Conservation (phyloP, 2,113 vertebrate genomes). For the Isichthys henryi region DNA sequence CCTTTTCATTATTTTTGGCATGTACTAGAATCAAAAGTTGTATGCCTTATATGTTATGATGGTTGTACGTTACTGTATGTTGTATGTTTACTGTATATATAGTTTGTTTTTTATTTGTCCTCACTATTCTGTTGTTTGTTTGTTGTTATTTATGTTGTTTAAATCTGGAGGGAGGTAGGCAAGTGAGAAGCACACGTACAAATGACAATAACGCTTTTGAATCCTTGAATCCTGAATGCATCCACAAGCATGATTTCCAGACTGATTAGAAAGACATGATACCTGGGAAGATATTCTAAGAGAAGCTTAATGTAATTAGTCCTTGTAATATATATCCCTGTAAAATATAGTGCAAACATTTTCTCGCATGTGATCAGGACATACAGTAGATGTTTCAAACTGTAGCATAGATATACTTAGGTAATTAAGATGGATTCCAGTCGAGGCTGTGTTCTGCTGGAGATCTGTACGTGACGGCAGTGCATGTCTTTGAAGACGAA, state of each 20-base stretch:
- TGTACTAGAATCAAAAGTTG: background rate
- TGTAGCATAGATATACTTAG: background rate
- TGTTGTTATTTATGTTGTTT: background rate
- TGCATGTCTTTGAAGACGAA: background rate
- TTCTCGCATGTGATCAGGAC: background rate
- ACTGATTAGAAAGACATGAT: background rate
- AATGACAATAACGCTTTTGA: background rate
- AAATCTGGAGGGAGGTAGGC: background rate
- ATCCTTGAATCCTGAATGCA: background rate
- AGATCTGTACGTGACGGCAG: background rate
- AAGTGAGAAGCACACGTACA: background rate
- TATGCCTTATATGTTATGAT: background rate
- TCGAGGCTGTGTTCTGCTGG: background rate
- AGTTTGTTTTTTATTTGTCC: background rate
- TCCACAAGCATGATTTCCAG: background rate
- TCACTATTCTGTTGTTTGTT: background rate
- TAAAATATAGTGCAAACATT: background rate
- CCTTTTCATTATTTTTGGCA: background rate
- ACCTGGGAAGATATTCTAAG: background rate
- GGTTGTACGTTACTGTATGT: background rate
- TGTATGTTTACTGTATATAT: background rate
- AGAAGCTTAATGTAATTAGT: background rate
- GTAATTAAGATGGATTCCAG: background rate
- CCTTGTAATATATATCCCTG: background rate
- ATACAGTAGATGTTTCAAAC: background rate